These are phyloP conservation scores for Hypocryptadius cinnamomeus DNA, from an alignment of 2,113 vertebrate species.

Conservation along the genomic window DNA sequence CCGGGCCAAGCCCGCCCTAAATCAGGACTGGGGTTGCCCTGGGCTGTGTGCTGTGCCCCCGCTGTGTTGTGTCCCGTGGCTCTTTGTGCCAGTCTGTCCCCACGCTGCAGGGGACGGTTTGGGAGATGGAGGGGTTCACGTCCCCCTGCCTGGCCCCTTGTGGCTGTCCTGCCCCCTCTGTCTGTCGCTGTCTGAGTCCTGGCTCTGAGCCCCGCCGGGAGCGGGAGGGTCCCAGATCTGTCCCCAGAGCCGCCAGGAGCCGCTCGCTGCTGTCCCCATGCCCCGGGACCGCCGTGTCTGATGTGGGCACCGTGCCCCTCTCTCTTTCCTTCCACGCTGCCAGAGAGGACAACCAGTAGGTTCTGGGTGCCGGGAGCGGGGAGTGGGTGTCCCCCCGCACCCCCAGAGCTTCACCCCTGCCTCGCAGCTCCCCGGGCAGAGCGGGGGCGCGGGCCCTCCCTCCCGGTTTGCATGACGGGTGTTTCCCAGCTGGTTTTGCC, in stretches of 20 bases:
- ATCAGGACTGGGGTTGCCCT: not conserved
- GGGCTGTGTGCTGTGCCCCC: not conserved
- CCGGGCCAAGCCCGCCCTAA: not conserved
- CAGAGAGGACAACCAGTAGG: conserved; percentile 78
- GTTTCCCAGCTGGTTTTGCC: not conserved
- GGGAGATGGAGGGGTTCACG: not conserved
- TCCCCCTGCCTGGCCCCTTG: not conserved
- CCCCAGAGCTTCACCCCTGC: not conserved
- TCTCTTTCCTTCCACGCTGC: conserved; percentile 66
- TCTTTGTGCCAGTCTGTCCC: not conserved
- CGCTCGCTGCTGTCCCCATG: rapidly evolving
- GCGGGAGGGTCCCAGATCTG: not conserved
- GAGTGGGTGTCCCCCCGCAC: not conserved
- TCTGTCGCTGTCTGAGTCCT: not conserved
- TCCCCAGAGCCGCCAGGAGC: not conserved
- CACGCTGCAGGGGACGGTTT: rapidly evolving
- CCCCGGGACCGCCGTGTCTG: not conserved
- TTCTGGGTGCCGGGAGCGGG: not conserved
- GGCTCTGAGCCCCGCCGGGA: not conserved
- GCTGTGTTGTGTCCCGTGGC: not conserved
- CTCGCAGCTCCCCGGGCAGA: rapidly evolving
- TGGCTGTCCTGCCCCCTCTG: not conserved
- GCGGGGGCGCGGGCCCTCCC: not conserved
- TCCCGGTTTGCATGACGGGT: not conserved
- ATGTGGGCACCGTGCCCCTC: not conserved